Conservation (phyloP, 2,888 invertebrate species). For the Chrysolina americana region DNA sequence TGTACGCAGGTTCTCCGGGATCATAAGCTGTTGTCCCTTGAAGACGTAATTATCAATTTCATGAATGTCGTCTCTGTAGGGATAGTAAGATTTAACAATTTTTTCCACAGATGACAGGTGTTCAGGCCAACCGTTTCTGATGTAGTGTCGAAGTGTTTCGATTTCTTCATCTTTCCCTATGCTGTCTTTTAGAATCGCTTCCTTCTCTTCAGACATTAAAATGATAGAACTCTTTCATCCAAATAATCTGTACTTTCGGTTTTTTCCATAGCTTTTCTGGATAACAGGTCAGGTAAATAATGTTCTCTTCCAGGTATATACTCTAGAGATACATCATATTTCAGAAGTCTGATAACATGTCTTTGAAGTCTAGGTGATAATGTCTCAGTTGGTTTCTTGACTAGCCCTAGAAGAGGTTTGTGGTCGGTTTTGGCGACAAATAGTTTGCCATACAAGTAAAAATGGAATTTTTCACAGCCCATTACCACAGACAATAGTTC, state of each 20-base stretch:
- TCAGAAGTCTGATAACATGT: constrained; percentile 42
- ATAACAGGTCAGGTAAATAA: constrained; percentile 38
- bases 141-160: not conserved
- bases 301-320: constrained; percentile 45
- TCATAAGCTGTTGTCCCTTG: constrained; percentile 9
- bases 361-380: constrained; percentile 48
- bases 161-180: not conserved
- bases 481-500: constrained; percentile 55
- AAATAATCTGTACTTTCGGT: constrained; percentile 31
- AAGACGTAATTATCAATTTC: constrained; percentile 4
- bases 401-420: constrained; percentile 46
- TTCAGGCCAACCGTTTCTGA: constrained; percentile 8
- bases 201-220: constrained; percentile 8
- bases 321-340: constrained; percentile 40
- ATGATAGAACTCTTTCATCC: constrained; percentile 10
- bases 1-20: not conserved
- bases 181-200: constrained; percentile 2
- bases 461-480: constrained; percentile 50
- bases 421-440: constrained; percentile 50
- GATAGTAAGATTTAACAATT: constrained; percentile 9
- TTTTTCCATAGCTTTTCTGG: constrained; percentile 29
- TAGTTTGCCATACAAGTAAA: constrained; percentile 42
- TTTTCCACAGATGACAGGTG: not conserved
- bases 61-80: constrained; percentile 1
- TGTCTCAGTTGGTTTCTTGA: constrained; percentile 49